phyloP scores from a whole-genome alignment of 2,113 vertebrate genomes.

The Urocolius indicus region DNA sequence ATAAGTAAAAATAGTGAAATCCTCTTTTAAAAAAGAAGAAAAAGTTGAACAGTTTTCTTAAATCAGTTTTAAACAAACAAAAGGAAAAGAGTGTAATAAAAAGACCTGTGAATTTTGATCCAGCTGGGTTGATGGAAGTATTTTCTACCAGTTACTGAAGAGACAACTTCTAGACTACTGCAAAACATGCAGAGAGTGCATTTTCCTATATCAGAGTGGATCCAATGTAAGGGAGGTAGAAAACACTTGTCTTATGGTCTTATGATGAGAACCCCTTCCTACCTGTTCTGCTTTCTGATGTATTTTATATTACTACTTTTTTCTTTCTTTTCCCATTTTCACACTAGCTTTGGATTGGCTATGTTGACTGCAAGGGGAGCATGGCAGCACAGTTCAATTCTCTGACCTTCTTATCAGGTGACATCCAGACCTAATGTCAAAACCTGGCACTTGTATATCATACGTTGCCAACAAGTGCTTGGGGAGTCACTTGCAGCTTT shows the following conservation, averaged over 20 bases:
- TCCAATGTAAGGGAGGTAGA: neutral
- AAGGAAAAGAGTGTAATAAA: neutral
- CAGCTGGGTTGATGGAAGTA: neutral
- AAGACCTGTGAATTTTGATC: neutral
- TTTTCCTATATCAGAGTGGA: neutral
- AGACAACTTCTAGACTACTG: neutral
- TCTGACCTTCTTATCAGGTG: neutral
- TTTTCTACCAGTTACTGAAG: neutral
- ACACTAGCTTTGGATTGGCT: neutral
- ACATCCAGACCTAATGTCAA: neutral
- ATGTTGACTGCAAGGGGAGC: neutral
- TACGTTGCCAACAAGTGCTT: neutral
- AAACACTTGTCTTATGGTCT: neutral
- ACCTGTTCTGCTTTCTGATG: neutral
- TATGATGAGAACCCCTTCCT: neutral
- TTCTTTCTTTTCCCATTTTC: neutral
- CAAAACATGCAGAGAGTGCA: neutral
- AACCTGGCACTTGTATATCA: neutral
- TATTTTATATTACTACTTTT: neutral
- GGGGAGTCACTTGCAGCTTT: neutral
- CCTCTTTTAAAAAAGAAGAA: neutral
- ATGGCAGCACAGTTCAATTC: neutral
- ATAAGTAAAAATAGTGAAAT: neutral
- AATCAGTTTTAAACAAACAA: neutral
- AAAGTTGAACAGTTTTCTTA: neutral